These are phyloP conservation scores for Anser cygnoides DNA, from an alignment of 2,113 vertebrate genomes.

Conservation along the genomic window DNA sequence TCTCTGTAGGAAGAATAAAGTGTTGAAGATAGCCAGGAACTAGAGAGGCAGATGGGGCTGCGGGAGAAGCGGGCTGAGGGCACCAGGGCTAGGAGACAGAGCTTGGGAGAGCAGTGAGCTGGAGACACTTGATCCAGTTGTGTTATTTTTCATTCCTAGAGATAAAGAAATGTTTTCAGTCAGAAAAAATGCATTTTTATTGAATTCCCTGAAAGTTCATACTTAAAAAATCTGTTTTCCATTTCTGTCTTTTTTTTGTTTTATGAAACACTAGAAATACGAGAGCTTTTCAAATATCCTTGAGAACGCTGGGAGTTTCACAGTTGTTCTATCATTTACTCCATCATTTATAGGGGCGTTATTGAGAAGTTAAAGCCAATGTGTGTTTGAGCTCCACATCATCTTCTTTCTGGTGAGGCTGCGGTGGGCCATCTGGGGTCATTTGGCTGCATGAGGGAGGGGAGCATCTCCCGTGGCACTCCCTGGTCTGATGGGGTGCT, in stretches of 20 bases:
- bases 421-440: background rate
- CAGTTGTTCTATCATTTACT: conserved; percentile 6
- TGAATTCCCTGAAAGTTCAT: conserved; percentile 56
- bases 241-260: conserved; percentile 62
- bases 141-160: conserved; percentile 74
- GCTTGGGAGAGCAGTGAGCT: conserved; percentile 26
- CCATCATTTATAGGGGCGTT: background rate
- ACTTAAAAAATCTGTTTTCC: conserved; percentile 64
- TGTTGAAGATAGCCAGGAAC: background rate
- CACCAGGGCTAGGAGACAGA: background rate
- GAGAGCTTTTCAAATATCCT: conserved; percentile 48
- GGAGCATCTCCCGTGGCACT: accelerated
- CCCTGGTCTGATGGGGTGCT: background rate
- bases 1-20: background rate
- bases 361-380: background rate
- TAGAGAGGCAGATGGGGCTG: background rate
- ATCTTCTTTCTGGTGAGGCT: background rate
- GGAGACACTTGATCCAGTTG: conserved; percentile 24
- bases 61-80: background rate
- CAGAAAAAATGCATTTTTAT: conserved; percentile 59
- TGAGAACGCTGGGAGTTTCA: background rate
- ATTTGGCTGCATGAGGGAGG: background rate
- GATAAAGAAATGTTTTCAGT: conserved; percentile 62
- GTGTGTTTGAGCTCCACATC: background rate
- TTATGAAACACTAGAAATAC: conserved; percentile 52